A percentile compares a stretch with the other conserved stretches of the same genome.
These are phyloP conservation scores for Acanthurus leucopareius DNA, from an alignment of 2,797 vertebrate species.

Conservation along the genomic window DNA sequence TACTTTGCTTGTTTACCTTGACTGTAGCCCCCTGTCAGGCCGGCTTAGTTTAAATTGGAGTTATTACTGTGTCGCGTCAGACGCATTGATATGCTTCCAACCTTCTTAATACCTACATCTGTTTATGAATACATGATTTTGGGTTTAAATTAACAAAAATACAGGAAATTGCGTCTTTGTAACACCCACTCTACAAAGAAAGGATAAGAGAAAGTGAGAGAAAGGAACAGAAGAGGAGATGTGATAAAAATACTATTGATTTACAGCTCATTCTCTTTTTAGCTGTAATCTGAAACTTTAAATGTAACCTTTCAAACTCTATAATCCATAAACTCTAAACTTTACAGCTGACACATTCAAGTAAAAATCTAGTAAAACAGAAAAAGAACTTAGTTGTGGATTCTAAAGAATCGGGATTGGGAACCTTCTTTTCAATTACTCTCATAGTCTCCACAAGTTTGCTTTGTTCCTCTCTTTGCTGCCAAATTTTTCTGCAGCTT, in stretches of 20 bases:
- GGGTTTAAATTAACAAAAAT: neutral
- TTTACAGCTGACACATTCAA: neutral
- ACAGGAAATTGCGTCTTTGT: neutral
- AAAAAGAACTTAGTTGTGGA: neutral
- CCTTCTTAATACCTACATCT: neutral
- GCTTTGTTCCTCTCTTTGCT: slow-evolving; percentile 35
- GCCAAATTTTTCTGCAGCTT: slow-evolving; percentile 45
- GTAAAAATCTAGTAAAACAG: neutral
- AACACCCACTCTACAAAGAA: neutral
- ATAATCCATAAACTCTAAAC: too few species aligned
- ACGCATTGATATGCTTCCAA: neutral
- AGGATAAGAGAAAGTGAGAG: slow-evolving; percentile 5
- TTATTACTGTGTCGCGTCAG: slow-evolving; percentile 22
- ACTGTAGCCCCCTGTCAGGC: slow-evolving; percentile 36
- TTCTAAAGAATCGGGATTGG: neutral
- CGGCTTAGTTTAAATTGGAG: slow-evolving; percentile 45
- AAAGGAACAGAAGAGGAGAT: neutral
- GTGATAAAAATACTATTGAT: neutral
- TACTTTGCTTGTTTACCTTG: slow-evolving; percentile 42
- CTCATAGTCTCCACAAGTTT: slow-evolving; percentile 11
- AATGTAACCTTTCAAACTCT: too few species aligned
- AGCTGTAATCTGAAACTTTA: neutral
- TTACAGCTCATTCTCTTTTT: slow-evolving; percentile 1
- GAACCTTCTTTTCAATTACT: neutral
- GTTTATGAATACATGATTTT: neutral